Percentiles rank a stretch among this genome's conserved stretches.
These are phyloP conservation scores for Phrynocephalus vlangalii DNA, from an alignment of 2,797 vertebrate genomes.

Conservation along the genomic window DNA sequence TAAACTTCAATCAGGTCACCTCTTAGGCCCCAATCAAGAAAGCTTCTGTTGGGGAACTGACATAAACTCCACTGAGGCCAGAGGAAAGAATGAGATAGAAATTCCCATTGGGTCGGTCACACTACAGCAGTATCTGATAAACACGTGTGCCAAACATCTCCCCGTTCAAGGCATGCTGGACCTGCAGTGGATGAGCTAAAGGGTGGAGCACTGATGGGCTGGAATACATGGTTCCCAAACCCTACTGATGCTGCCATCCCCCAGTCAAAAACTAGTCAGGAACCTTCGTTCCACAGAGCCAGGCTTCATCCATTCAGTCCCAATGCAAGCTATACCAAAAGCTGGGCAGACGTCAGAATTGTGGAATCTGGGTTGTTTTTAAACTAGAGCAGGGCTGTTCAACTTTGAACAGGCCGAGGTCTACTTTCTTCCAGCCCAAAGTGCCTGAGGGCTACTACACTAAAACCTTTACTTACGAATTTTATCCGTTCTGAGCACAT, in stretches of 20 bases:
- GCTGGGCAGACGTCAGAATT: too few species aligned
- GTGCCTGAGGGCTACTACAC: too few species aligned
- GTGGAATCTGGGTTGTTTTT: too few species aligned
- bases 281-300: too few species aligned
- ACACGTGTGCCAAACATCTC: background rate
- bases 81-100: background rate
- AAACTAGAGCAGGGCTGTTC: too few species aligned
- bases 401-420: too few species aligned
- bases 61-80: background rate
- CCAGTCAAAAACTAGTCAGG: background rate
- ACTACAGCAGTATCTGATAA: background rate
- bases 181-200: background rate
- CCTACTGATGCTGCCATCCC: slow-evolving; percentile 2
- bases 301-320: too few species aligned
- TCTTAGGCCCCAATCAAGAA: background rate
- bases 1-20: too few species aligned
- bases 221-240: background rate
- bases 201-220: background rate
- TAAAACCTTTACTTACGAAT: too few species aligned
- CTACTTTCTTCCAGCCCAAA: too few species aligned
- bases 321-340: too few species aligned
- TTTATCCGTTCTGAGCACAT: too few species aligned
- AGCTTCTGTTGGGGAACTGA: background rate
- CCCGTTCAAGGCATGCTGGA: background rate
- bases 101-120: background rate